phyloP scores from a whole-genome alignment of 2,888 invertebrate genomes.

The Lochmaea crataegi region DNA sequence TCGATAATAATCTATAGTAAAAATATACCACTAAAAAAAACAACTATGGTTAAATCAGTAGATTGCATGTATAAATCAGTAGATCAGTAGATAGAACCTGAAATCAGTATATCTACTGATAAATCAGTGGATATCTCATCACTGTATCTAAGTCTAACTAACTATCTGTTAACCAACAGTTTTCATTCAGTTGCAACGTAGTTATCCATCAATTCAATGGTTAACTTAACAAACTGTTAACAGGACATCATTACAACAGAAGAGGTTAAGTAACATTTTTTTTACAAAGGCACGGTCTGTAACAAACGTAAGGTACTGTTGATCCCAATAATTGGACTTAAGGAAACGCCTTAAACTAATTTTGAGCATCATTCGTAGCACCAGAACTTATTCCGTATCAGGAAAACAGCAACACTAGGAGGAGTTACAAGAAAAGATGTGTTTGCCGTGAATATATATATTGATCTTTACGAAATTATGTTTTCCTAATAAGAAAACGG shows the following conservation, averaged over 20 bases:
- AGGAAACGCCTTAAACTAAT: slow-evolving; percentile 5
- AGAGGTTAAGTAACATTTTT: neutral
- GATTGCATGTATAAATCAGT: no score
- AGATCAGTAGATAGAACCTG: no score
- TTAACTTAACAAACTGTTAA: slow-evolving; percentile 17
- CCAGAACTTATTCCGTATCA: slow-evolving; percentile 7
- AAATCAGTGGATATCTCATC: no score
- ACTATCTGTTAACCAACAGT: neutral
- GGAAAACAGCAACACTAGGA: neutral
- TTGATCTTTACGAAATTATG: neutral
- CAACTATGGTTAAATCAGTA: no score
- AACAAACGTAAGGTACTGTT: no score
- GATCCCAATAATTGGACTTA: neutral
- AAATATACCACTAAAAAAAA: no score
- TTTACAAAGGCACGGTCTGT: no score
- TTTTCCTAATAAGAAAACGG: slow-evolving; percentile 15
- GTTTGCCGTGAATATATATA: neutral
- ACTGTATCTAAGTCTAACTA: no score
- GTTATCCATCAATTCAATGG: neutral
- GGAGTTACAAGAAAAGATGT: neutral
- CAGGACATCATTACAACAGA: neutral
- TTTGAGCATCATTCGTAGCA: slow-evolving; percentile 24
- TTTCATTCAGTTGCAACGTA: neutral
- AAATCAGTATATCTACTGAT: no score
- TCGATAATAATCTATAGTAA: no score